Evolutionary conservation across 2,888 invertebrate genomes (phyloP), one percentile per base, ranked within the genome.

Genomic region (Melanchra persicariae): DNA sequence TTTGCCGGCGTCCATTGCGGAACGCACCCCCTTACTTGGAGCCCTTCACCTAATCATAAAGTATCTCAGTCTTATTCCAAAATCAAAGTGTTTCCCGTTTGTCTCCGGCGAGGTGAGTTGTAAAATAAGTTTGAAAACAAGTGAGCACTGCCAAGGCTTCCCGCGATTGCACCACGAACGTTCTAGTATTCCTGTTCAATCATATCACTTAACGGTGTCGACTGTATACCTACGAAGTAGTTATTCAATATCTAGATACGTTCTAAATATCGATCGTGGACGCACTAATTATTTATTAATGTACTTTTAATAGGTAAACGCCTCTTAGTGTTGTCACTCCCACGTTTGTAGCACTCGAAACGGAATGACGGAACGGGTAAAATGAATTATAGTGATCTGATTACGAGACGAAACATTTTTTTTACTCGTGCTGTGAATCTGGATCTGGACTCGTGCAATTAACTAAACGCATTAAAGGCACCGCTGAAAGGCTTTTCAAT

Each of bases 1-100:
- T 93, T 89, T 90, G 91, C 93, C 93, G 92, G 93, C 93, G 91
- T 88, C 90, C 91, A 89, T 90, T 89, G 86, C 92, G 92, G 91
- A 91, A 90, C 93, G 92, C 92, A 90, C 89, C 90, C 89, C 87
- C 87, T 87, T 76, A 70, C 72, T 83, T 75, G 43, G 70, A 82
- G 73, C 72, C 65, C 77, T 81, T 66, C 74, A 64, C 82, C 72
- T 63, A 74, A 79, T 66, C 76, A 69, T 49, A 79, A 70, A 83
- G 74, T 81, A 82, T 74, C 61, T 79, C 71, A 80, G 37, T 75
- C 52, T 72, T 63, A 81, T 80, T 62, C 54, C 61, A 75, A 65
- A 69, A 81, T 73, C 74, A 68, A 77, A 88, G 89, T 89, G 88
- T 84, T 80, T 79, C 60, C 69, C 73, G 74, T 75, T 69, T 79